A percentile compares a stretch with the other conserved stretches of the same genome.
phyloP scores from a whole-genome alignment of 2,797 vertebrate species.

The Neosalanx taihuensis region DNA sequence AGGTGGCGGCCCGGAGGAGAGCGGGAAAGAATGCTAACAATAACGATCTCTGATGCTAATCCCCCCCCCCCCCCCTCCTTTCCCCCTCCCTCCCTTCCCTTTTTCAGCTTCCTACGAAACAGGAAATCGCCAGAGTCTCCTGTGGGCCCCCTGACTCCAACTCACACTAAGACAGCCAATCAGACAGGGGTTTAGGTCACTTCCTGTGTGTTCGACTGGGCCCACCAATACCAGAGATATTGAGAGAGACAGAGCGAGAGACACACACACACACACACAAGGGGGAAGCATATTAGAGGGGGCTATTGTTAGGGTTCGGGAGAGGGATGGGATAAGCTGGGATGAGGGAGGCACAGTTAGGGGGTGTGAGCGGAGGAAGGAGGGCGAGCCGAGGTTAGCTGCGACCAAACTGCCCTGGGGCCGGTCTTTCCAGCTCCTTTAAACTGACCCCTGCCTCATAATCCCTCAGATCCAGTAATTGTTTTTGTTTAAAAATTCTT shows the following conservation, averaged over 20 bases:
- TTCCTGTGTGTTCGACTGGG: constrained; percentile 48
- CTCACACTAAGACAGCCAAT: constrained; percentile 51
- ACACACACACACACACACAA: constrained; percentile 9
- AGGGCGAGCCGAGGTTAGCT: constrained; percentile 39
- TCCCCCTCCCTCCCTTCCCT: too few species aligned
- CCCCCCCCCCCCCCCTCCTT: constrained; percentile 61
- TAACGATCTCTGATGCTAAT: constrained; percentile 73
- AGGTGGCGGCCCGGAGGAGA: constrained; percentile 43
- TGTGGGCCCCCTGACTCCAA: constrained; percentile 42
- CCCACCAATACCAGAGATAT: constrained; percentile 29
- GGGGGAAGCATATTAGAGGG: constrained; percentile 14
- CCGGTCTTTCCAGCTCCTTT: constrained; percentile 58
- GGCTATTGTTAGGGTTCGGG: constrained; percentile 10
- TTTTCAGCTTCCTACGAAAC: constrained; percentile 60
- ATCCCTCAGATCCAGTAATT: constrained; percentile 72
- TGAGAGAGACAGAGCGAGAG: constrained; percentile 2
- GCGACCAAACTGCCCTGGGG: constrained; percentile 51
- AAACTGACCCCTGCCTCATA: constrained; percentile 64
- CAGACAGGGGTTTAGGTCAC: constrained; percentile 48
- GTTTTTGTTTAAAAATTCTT: constrained; percentile 69
- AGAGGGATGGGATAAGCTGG: constrained; percentile 48
- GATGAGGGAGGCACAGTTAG: constrained; percentile 51
- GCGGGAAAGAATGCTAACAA: constrained; percentile 64
- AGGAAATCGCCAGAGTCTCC: constrained; percentile 56
- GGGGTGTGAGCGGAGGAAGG: constrained; percentile 46